Base-by-base conservation (phyloP, 1,140 invertebrate species). In the Caenorhabditis elegans region DNA sequence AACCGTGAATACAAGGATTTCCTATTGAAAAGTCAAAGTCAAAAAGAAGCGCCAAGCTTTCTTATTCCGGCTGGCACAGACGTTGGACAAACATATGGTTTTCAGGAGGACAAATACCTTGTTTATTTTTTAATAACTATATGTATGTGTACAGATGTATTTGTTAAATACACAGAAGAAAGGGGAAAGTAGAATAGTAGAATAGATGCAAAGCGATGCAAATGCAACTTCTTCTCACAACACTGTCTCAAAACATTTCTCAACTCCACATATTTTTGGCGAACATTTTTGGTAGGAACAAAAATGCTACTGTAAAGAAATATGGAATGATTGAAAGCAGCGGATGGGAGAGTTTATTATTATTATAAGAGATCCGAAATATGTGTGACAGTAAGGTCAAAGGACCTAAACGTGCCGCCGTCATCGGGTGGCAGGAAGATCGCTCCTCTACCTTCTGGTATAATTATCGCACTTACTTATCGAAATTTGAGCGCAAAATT, bases 311-410 rank as follows among this genome's bases (percentile, higher is more conserved):
- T 26, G 60, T 60, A 28, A 60, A 60, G 24, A 60, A 26, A 5
- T 15, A 3, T 2, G 46, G 17, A 46, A 3, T 60, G 3, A 26
- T 11, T 24, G 17, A 77, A 46, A 76, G 8, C 0, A 19, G 24
- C 8, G 17, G 22, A 47, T 4, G 26, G 31, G 10, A 77, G 24
- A 24, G 31, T 11, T 24, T 24, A 70, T 70, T 70, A 70, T 70
- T 70, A n/a, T n/a, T n/a, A n/a, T n/a, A 70, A 34, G 26, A 70
- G 31, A 70, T 70, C n/a, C n/a, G 34, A 34, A 70, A 70, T 70
- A 70, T 70, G 60, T 70, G 60, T 70, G 60, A 70, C 31, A 70
- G 60, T 70, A 70, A 70, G 60, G 60, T 70, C 60, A 70, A 70
- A 70, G 43, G 60, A 24, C 31, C 34, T 60, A 2, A 60, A 70